Evolutionary conservation across 2,797 vertebrate genomes (phyloP).

Genomic region (Gymnothorax reevesii): DNA sequence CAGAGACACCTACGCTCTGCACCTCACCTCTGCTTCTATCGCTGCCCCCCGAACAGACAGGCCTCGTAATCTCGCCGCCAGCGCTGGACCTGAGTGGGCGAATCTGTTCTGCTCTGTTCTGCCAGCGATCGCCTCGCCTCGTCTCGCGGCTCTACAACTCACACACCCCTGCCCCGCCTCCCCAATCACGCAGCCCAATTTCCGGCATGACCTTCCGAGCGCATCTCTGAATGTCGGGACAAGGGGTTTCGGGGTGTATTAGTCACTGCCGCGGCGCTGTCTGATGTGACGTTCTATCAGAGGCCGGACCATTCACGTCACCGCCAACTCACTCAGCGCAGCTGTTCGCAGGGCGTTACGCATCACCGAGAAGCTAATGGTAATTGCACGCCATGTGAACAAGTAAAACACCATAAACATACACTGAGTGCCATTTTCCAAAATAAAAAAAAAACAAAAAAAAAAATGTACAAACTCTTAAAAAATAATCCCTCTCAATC

Average conservation of each 20-base stretch:
- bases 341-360: constrained; percentile 5
- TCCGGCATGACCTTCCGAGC: constrained; percentile 12
- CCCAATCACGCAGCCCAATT: neutral
- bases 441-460: too few relatives aligned
- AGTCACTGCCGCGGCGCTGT: neutral
- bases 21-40: neutral
- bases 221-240: neutral
- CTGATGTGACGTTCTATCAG: neutral
- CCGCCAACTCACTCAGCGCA: constrained; percentile 5
- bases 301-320: neutral
- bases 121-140: neutral
- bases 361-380: neutral
- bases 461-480: too few relatives aligned
- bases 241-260: neutral
- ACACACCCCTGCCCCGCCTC: neutral
- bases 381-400: too few relatives aligned
- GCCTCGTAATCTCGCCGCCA: neutral
- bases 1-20: constrained; percentile 39
- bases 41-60: neutral
- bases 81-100: neutral
- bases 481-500: too few relatives aligned
- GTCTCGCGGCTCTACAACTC: neutral
- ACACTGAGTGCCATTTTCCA: too few relatives aligned
- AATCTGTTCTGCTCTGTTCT: too few relatives aligned
- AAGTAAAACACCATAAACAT: too few relatives aligned